phyloP scores from a whole-genome alignment of 2,888 invertebrate genomes.

The Cantharis flavilabris region DNA sequence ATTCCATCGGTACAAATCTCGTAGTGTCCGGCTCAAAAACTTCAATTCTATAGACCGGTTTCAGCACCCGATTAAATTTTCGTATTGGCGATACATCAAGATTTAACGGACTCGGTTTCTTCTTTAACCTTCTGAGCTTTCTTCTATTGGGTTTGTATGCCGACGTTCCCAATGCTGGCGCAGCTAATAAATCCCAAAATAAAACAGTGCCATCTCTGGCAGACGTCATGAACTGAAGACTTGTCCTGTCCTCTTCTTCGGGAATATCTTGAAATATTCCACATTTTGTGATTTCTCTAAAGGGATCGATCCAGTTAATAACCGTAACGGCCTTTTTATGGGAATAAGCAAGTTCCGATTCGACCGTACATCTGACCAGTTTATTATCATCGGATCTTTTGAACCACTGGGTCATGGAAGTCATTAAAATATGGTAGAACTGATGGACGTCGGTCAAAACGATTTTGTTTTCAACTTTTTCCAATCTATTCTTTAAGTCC shows the following conservation, averaged over 20 bases:
- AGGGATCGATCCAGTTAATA: constrained; percentile 72
- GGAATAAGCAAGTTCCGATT: constrained; percentile 65
- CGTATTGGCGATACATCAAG: constrained; percentile 66
- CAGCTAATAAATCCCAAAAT: constrained; percentile 67
- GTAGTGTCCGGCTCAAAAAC: constrained; percentile 47
- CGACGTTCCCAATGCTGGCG: not conserved
- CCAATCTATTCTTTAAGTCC: constrained; percentile 69
- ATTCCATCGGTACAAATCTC: constrained; percentile 37
- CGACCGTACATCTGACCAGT: constrained; percentile 63
- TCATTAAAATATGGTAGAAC: constrained; percentile 65
- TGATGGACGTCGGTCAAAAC: constrained; percentile 66
- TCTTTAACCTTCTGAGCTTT: constrained; percentile 56
- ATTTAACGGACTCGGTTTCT: constrained; percentile 63
- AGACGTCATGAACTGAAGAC: constrained; percentile 68
- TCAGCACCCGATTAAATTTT: constrained; percentile 63
- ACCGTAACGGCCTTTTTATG: constrained; percentile 67
- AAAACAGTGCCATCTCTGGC: constrained; percentile 70
- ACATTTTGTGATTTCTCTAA: constrained; percentile 62
- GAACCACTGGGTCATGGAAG: constrained; percentile 71
- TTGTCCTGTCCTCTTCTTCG: constrained; percentile 49
- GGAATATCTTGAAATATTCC: constrained; percentile 59
- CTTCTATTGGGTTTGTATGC: constrained; percentile 26
- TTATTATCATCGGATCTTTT: constrained; percentile 64
- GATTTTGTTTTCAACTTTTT: constrained; percentile 62
- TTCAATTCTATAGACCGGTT: constrained; percentile 65